Conservation (phyloP, 2,797 vertebrate species). For the Pelobates cultripes region DNA sequence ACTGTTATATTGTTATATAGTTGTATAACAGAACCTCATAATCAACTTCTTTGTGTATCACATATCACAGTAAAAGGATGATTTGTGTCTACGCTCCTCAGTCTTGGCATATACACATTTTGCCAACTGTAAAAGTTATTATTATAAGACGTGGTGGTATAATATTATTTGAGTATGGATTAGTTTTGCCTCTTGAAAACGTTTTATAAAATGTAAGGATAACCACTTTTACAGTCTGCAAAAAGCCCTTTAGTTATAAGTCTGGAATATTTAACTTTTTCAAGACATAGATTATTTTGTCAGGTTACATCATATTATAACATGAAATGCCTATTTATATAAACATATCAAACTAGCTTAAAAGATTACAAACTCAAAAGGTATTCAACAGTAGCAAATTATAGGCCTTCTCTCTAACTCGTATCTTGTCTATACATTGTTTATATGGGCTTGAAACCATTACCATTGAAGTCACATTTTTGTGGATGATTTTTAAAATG, state of each 20-base stretch:
- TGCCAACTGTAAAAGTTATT: no score
- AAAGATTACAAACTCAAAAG: slow-evolving; percentile 52
- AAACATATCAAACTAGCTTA: slow-evolving; percentile 56
- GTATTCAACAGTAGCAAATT: slow-evolving; percentile 64
- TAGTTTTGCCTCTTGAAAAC: no score
- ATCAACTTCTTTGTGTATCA: no score
- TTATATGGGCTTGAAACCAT: slow-evolving; percentile 67
- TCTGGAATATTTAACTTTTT: slow-evolving; percentile 41
- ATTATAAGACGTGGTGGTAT: no score
- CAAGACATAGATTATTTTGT: slow-evolving; percentile 20
- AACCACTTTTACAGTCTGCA: neutral
- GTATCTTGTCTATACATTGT: slow-evolving; percentile 64
- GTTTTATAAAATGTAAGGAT: neutral
- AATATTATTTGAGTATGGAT: no score
- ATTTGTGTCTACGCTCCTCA: no score
- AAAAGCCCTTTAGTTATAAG: neutral
- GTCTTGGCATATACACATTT: no score
- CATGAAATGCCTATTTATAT: slow-evolving; percentile 28
- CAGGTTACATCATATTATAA: slow-evolving; percentile 38
- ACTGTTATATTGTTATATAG: no score
- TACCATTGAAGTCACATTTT: slow-evolving; percentile 5
- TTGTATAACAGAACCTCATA: no score
- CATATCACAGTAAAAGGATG: no score
- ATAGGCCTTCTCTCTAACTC: slow-evolving; percentile 48
- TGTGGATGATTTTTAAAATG: neutral